These are phyloP conservation scores for Syndactyla subalaris DNA, from an alignment of 2,797 vertebrate genomes.

Conservation along the genomic window DNA sequence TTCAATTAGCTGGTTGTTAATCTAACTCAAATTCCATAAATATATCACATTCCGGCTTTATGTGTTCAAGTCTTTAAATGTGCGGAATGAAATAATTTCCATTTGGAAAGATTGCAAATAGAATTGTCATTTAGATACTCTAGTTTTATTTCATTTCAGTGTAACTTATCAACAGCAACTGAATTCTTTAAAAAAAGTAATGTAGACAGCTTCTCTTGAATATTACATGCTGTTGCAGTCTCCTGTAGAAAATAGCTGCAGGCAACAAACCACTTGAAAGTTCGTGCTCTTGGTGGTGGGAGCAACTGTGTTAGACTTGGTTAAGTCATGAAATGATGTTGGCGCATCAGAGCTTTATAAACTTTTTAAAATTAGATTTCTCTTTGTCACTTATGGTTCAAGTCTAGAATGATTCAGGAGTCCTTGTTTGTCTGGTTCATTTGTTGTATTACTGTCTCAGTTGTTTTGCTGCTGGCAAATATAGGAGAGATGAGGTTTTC, in stretches of 20 bases:
- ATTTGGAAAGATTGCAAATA: slow-evolving; percentile 32
- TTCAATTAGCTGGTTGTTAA: background rate
- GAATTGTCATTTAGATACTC: background rate
- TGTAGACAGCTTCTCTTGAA: slow-evolving; percentile 1
- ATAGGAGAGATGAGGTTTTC: background rate
- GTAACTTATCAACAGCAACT: background rate
- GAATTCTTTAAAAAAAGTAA: background rate
- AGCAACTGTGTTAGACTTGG: background rate
- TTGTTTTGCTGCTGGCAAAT: background rate
- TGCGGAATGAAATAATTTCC: background rate
- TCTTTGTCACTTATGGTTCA: background rate
- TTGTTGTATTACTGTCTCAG: background rate
- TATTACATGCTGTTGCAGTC: slow-evolving; percentile 1
- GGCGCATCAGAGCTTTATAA: background rate
- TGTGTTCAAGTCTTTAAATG: background rate
- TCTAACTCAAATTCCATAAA: background rate
- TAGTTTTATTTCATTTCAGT: background rate
- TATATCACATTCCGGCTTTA: background rate
- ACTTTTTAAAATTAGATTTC: background rate
- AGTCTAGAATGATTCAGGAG: background rate
- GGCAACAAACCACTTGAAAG: slow-evolving; percentile 36
- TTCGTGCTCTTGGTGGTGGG: background rate
- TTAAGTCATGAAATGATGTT: background rate
- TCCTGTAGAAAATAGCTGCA: slow-evolving; percentile 37
- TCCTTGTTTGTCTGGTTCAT: slow-evolving; percentile 1